Evolutionary conservation across 2,888 invertebrate species (phyloP).

Genomic region (Agriopis marginaria): DNA sequence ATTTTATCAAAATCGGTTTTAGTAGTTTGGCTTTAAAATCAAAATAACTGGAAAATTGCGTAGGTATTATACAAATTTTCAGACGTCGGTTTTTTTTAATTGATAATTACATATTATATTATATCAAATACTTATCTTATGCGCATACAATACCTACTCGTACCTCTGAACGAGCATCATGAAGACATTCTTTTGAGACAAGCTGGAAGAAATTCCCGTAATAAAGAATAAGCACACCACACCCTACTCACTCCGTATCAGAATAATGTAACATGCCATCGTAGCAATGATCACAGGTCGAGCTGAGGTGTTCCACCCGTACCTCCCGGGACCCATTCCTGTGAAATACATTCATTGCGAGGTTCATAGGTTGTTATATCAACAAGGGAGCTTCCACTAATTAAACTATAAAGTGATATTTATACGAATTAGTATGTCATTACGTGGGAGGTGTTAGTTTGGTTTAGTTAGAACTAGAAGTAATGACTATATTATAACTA

Average conservation of each 20-base stretch:
- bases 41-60: too few species aligned
- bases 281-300: conserved; percentile 49
- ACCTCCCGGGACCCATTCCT: conserved; percentile 58
- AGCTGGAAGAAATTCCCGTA: neutral
- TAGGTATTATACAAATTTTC: too few species aligned
- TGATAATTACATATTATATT: too few species aligned
- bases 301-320: conserved; percentile 45
- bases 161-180: neutral
- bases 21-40: too few species aligned
- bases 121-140: neutral
- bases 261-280: conserved; percentile 13
- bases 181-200: neutral
- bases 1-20: too few species aligned
- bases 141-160: neutral
- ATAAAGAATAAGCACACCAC: conserved; percentile 15
- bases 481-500: neutral
- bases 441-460: conserved; percentile 34
- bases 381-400: conserved; percentile 55
- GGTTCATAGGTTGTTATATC: conserved; percentile 29
- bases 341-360: conserved; percentile 59
- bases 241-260: neutral
- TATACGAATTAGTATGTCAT: conserved; percentile 56
- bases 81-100: too few species aligned
- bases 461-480: conserved; percentile 20
- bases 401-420: conserved; percentile 71